Evolutionary conservation across 2,113 vertebrate genomes (phyloP).

Genomic region (Microtus pennsylvanicus): DNA sequence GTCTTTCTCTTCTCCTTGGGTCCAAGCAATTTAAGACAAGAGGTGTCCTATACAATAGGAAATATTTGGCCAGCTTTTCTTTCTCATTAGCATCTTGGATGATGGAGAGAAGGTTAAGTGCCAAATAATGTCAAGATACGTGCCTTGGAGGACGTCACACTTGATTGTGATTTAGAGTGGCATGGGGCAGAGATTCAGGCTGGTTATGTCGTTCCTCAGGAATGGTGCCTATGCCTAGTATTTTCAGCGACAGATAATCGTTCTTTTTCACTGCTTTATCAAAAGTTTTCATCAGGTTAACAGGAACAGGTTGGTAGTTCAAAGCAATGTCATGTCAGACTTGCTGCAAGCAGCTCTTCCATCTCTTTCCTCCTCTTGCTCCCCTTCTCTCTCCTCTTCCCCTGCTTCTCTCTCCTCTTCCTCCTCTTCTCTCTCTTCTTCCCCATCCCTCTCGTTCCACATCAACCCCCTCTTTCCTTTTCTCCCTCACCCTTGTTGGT

Average conservation of each 20-base stretch:
- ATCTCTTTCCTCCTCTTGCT: no score
- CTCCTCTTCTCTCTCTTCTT: neutral
- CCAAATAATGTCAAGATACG: neutral
- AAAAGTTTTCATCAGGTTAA: constrained; percentile 62
- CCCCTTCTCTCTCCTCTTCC: neutral
- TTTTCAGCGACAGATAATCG: constrained; percentile 20
- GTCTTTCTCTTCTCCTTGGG: neutral
- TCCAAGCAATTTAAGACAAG: constrained; percentile 15
- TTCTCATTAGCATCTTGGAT: neutral
- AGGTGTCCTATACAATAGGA: neutral
- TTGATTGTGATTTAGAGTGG: neutral
- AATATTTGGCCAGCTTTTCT: constrained; percentile 15
- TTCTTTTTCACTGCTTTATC: constrained; percentile 70
- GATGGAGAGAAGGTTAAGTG: neutral
- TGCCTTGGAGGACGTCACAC: neutral
- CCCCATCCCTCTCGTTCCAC: neutral
- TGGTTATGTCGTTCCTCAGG: neutral
- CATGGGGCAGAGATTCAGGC: constrained; percentile 1
- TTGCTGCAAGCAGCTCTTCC: constrained; percentile 69
- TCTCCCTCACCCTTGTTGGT: constrained; percentile 13
- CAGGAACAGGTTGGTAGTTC: constrained; percentile 67
- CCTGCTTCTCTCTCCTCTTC: no score
- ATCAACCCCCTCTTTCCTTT: no score
- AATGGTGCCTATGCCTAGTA: neutral
- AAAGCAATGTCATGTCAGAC: constrained; percentile 75